A percentile compares a stretch with the other conserved stretches of the same genome.
Evolutionary conservation across 2,113 vertebrate species (phyloP).

Genomic region (Tylochromis polylepis): DNA sequence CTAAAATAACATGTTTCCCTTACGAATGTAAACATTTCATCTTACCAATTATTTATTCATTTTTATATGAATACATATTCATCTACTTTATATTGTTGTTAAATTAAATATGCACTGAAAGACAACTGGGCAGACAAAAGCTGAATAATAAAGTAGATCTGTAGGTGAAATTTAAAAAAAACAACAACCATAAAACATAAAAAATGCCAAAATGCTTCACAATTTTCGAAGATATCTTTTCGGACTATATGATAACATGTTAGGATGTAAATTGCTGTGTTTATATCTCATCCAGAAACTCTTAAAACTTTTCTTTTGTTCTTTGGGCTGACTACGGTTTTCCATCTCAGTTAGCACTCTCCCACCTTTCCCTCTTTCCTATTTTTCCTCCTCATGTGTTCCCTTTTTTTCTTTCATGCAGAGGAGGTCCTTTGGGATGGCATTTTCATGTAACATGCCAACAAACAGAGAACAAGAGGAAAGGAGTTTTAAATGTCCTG

Average conservation of each 20-base stretch:
- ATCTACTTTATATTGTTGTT: not conserved
- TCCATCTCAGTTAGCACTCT: not conserved
- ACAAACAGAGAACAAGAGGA: constrained; percentile 16
- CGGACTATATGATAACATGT: not conserved
- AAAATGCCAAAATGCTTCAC: not conserved
- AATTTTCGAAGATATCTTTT: not conserved
- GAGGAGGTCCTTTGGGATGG: constrained; percentile 19
- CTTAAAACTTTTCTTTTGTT: not conserved
- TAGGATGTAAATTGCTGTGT: not conserved
- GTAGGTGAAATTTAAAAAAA: not conserved
- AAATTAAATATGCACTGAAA: not conserved
- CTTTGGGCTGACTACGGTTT: constrained; percentile 24
- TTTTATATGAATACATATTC: not conserved
- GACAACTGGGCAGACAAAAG: not conserved
- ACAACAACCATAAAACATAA: not conserved
- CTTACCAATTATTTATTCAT: fast-evolving
- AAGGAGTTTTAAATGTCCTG: constrained; percentile 37
- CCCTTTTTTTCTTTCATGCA: not conserved
- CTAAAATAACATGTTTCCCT: not conserved
- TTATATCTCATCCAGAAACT: not conserved
- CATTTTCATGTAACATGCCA: constrained; percentile 35
- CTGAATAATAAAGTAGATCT: not conserved
- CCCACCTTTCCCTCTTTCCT: not conserved
- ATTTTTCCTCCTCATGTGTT: not conserved
- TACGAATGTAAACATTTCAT: not conserved